Evolutionary conservation across 2,113 vertebrate species (phyloP), one percentile per base, ranked within the genome.

Genomic region (Barbus barbus): DNA sequence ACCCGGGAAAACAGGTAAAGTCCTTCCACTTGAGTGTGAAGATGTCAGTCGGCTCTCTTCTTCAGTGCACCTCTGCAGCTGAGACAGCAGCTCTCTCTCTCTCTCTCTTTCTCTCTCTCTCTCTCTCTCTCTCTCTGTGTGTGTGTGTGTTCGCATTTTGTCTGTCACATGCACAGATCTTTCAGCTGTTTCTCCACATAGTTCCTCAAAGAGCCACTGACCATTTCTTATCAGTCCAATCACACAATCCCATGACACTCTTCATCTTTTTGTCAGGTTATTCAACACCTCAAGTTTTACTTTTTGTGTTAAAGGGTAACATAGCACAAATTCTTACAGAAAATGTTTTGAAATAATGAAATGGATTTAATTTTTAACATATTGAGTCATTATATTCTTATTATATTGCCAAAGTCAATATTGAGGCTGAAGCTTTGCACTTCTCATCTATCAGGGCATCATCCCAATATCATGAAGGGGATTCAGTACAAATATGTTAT

Each of bases 11-110:
- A 63, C 18, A 51, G 61, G 20, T 72, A 48, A 33, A 38, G 53
- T 79, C 76, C 61, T 87, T 85, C 60, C 81, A 48, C 77, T 51
- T 61, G 44, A 79, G 51, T 73, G 63, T 87, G 9, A 82, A 65
- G 31, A 69, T 36, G 20, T 36, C 65, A 69, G 9, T 22, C 18
- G 3, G 31, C 65, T 69, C 74, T 28, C 14, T 36, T 24, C 73
- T 77, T 51, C 18, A 75, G 56, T 85, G 67, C 65, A 22, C 44
- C 72, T 46, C 11, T 56, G 18, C 6, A 79, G 80, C 83, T 85
- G 83, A 83, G 44, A 33, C 83, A 85, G 84, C 75, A 87, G 58
- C 75, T 48, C 61, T 53, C 53, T 56, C n/a, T 5, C 22, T 84
- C 51, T 74, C 33, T 22, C 18, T 69, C 65, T 36, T 13, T 46